These are phyloP conservation scores for Patella caerulea DNA, from an alignment of 2,888 invertebrate genomes.

Conservation along the genomic window DNA sequence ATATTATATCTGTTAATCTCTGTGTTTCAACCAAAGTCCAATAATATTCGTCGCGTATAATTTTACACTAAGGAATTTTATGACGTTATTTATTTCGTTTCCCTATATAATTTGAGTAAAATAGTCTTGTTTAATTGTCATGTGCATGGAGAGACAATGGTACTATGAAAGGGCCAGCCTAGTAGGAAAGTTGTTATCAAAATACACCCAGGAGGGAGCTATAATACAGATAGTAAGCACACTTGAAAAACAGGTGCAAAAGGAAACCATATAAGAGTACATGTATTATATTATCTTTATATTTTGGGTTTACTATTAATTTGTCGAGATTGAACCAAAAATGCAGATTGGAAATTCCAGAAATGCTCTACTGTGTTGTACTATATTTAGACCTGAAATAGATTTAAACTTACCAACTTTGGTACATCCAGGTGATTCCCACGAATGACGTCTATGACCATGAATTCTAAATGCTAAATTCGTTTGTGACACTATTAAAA, in stretches of 20 bases:
- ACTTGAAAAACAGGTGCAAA: no score
- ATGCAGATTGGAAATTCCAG: not conserved
- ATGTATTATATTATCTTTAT: no score
- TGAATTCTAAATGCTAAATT: not conserved
- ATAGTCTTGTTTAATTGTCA: no score
- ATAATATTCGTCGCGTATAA: not conserved
- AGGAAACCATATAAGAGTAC: no score
- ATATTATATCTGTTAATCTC: not conserved
- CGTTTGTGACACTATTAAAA: not conserved
- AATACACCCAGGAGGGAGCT: no score
- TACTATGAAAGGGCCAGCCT: not conserved
- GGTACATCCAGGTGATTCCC: conserved; percentile 18
- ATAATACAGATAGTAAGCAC: no score
- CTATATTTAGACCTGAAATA: not conserved
- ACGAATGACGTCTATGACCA: conserved; percentile 14
- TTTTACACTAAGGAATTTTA: not conserved
- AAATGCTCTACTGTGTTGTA: not conserved
- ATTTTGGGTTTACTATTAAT: no score
- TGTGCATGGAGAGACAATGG: not conserved
- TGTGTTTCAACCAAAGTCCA: not conserved
- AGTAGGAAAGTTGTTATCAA: not conserved
- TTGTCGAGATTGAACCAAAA: no score
- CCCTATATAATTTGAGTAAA: no score
- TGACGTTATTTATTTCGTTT: no score
- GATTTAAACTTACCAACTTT: conserved; percentile 13